phyloP scores from a whole-genome alignment of 2,888 invertebrate species.

The Cerastis rubricosa region DNA sequence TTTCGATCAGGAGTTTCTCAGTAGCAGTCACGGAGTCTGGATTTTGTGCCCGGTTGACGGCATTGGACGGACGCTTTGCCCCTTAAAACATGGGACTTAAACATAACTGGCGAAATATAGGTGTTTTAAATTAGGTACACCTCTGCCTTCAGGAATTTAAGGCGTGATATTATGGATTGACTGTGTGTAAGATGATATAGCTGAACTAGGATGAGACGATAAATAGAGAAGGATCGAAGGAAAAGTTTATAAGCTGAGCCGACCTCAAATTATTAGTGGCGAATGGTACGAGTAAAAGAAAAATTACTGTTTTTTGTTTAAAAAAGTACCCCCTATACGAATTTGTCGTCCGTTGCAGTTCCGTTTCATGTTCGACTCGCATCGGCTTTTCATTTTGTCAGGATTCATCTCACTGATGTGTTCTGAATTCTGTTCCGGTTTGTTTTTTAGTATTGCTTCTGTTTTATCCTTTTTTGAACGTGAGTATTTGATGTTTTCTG shows the following conservation, averaged over 20 bases:
- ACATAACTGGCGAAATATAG: no score
- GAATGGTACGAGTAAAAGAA: background rate
- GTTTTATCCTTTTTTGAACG: background rate
- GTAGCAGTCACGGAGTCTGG: no score
- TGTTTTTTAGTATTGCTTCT: background rate
- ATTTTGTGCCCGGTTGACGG: no score
- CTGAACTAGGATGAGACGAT: background rate
- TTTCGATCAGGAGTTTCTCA: no score
- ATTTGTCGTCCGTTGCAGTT: background rate
- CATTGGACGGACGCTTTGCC: no score
- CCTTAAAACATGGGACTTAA: no score
- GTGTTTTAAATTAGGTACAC: no score
- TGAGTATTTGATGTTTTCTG: background rate
- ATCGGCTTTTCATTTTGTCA: background rate
- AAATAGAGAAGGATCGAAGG: background rate
- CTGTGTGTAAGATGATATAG: background rate
- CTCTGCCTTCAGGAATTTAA: no score
- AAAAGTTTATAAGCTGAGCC: no score
- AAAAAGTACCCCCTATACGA: background rate
- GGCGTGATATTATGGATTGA: background rate
- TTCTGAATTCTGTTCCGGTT: background rate
- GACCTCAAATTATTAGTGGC: no score
- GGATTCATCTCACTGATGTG: background rate
- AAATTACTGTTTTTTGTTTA: background rate
- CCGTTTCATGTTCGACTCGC: background rate